Percentiles rank a stretch among this genome's conserved stretches.
Evolutionary conservation across 2,113 vertebrate genomes (phyloP).

Genomic region (Sigmodon hispidus): DNA sequence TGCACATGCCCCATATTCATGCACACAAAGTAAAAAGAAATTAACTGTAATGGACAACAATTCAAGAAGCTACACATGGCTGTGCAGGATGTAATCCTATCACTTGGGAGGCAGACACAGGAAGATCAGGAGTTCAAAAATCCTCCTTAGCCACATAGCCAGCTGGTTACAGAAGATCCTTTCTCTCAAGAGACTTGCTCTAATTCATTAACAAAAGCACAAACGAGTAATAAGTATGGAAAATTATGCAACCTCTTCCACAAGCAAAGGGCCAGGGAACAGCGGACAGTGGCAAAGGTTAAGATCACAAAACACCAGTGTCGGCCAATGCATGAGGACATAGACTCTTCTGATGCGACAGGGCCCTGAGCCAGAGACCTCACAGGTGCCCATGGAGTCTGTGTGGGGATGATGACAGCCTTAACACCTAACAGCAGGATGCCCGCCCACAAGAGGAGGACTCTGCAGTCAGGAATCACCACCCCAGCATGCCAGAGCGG

Average conservation of each 20-base stretch:
- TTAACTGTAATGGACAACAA: background rate
- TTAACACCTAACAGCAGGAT: rapidly evolving
- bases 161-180: background rate
- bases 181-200: background rate
- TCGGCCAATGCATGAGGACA: background rate
- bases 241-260: background rate
- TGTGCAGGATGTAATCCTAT: background rate
- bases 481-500: rapidly evolving
- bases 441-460: rapidly evolving
- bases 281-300: background rate
- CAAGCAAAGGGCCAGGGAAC: background rate
- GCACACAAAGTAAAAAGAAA: background rate
- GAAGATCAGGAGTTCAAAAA: background rate
- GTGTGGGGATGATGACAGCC: rapidly evolving
- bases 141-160: background rate
- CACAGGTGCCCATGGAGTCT: rapidly evolving
- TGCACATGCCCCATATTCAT: background rate
- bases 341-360: rapidly evolving
- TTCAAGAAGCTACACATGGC: background rate
- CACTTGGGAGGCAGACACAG: background rate
- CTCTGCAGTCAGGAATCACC: rapidly evolving
- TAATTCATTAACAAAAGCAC: background rate
- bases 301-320: background rate
- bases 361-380: background rate
- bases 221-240: background rate